Evolutionary conservation across 2,113 vertebrate genomes (phyloP), one percentile per base, ranked within the genome.

Genomic region (Gopherus flavomarginatus): DNA sequence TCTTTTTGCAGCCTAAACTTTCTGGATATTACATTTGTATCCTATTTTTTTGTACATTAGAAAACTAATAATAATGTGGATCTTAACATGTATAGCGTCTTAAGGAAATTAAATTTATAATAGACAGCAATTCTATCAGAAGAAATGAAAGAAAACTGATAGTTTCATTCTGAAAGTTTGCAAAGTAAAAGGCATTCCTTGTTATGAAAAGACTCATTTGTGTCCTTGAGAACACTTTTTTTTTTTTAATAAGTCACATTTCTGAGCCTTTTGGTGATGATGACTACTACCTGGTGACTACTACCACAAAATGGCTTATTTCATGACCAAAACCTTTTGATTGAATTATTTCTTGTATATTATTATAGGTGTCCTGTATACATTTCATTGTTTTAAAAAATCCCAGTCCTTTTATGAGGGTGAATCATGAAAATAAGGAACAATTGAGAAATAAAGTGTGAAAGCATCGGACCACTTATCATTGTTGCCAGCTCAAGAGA

Each of bases 401-500:
- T 16, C 22, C 8, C 14, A 81, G 1, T 9, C 42, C 57, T 22
- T 57, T 47, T 77, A 80, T 3, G 57, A 44, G 1, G 22, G 50
- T 65, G 26, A 6, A 91, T 50, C 31, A 8, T 54, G 8, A 65
- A 22, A 59, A 27, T 47, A 69, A 27, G 8, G 13, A 26, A 53
- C 83, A 86, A 81, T 47, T 27, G 82, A 91, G 50, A 93, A 57
- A 75, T 53, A 35, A 49, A 85, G 78, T 5, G 5, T 1, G 2
- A 0, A 88, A 62, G 4, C 11, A 26, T 85, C 11, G 17, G 38
- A 56, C 2, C 8, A 19, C 1, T 9, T 6, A 69, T 31, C 12
- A 10, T 0, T 1, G 2, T 62, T 49, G 35, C 7, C 22, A 12
- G 1, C 5, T 57, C 44, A 3, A 85, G 57, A 11, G 4, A 3